These are phyloP conservation scores for Corythaeola cristata DNA, from an alignment of 2,113 vertebrate species.

Conservation along the genomic window DNA sequence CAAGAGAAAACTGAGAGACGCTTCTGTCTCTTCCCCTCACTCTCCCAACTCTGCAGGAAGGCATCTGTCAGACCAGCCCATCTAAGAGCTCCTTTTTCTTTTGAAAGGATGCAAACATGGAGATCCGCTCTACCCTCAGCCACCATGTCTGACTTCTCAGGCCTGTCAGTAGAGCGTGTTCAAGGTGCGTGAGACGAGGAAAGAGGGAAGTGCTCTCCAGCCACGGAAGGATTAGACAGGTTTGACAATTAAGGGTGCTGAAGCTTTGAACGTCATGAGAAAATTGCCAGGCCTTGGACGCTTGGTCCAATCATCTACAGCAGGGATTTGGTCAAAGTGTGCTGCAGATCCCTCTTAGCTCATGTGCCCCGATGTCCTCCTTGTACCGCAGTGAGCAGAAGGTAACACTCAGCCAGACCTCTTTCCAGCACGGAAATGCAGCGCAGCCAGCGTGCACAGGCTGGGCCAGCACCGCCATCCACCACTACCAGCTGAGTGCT, in stretches of 20 bases:
- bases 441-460: neutral
- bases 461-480: neutral
- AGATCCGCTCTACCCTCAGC: neutral
- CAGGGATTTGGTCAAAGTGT: neutral
- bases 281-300: neutral
- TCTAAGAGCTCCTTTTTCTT: too few species aligned
- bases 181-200: neutral
- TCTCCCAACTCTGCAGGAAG: neutral
- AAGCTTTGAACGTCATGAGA: neutral
- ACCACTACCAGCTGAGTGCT: too few species aligned
- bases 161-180: neutral
- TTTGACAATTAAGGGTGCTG: neutral
- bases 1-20: neutral
- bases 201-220: neutral
- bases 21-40: neutral
- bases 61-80: neutral
- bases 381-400: neutral
- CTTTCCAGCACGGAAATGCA: neutral
- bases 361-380: accelerated
- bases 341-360: neutral
- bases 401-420: neutral
- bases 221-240: neutral
- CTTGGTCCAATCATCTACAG: neutral
- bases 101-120: neutral
- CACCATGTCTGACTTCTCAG: neutral